phyloP scores from a whole-genome alignment of 2,113 vertebrate species.

The Lasiurus cinereus region DNA sequence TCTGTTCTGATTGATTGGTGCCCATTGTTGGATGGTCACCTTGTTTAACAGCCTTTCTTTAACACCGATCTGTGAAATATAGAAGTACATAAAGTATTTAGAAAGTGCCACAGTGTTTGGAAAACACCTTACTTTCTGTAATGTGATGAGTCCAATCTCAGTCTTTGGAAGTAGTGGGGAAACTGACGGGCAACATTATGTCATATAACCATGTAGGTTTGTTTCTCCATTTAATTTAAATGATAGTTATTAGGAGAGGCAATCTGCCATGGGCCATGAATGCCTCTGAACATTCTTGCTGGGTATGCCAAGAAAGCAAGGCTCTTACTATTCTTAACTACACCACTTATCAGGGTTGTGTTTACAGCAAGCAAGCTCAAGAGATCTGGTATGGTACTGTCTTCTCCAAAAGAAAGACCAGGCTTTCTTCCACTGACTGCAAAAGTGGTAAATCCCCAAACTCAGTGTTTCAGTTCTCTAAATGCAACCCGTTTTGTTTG shows the following conservation, averaged over 20 bases:
- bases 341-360: neutral
- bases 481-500: conserved; percentile 2
- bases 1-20: conserved; percentile 5
- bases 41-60: neutral
- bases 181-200: neutral
- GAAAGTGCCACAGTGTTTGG: neutral
- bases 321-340: neutral
- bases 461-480: neutral
- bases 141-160: neutral
- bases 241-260: neutral
- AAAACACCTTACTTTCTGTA: conserved; percentile 35
- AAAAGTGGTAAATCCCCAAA: neutral
- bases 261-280: neutral
- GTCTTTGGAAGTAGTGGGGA: neutral
- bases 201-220: neutral
- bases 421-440: neutral
- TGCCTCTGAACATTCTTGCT: neutral
- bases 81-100: neutral
- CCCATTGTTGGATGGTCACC: neutral
- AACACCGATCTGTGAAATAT: neutral
- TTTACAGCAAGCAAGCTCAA: neutral
- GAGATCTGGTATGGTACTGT: neutral
- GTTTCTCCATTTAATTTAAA: conserved; percentile 30
- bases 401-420: neutral
- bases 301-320: neutral